Percentiles rank a stretch among this genome's conserved stretches.
These are phyloP conservation scores for Pardalotus punctatus DNA, from an alignment of 2,113 vertebrate species.

Conservation along the genomic window DNA sequence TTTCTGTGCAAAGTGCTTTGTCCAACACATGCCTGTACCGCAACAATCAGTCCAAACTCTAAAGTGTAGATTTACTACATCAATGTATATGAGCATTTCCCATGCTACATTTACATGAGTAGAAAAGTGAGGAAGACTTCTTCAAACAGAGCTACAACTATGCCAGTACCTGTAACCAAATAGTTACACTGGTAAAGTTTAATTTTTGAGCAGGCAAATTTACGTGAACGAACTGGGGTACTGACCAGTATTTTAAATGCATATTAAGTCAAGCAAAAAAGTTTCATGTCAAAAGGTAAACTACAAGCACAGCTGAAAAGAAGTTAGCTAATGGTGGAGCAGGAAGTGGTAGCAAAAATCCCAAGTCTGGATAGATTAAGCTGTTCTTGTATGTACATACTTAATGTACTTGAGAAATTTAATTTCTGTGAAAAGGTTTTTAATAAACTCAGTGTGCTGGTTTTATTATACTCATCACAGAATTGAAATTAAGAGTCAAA, in stretches of 20 bases:
- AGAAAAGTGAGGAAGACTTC: neutral
- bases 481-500: neutral
- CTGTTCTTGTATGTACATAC: neutral
- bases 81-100: neutral
- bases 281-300: neutral
- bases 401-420: neutral
- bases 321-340: neutral
- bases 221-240: neutral
- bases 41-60: neutral
- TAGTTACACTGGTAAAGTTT: neutral
- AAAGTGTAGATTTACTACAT: accelerated
- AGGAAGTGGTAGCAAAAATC: neutral
- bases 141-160: neutral
- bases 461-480: neutral
- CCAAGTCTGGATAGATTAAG: neutral
- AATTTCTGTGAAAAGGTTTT: neutral
- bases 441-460: neutral
- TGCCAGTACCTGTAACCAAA: neutral
- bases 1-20: neutral
- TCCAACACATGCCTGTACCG: neutral
- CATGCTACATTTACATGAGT: accelerated
- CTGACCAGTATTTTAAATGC: neutral
- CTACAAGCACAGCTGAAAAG: neutral
- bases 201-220: neutral
- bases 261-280: neutral